Base-by-base conservation (phyloP, 2,888 invertebrate species). In the Eupithecia dodoneata region DNA sequence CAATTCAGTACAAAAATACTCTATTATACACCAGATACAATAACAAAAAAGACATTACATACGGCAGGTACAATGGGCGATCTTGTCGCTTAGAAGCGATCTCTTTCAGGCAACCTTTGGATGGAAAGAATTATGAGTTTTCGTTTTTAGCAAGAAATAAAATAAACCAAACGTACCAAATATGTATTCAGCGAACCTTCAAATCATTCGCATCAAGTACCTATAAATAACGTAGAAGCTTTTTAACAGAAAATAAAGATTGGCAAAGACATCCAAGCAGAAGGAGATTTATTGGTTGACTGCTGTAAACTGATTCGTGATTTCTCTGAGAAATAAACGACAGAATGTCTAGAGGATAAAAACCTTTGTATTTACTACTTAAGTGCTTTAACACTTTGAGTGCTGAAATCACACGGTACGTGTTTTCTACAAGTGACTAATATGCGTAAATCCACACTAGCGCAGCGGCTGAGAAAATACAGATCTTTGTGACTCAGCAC, bases 241-340 rank as follows among this genome's bases (percentile, higher is more conserved):
- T 89, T 91, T 91, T 87, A 88, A 85, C 87, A 82, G 84, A 86
- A 88, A 90, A 92, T 90, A 89, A 87, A 89, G 91, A 92, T 90
- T 92, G 92, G 91, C 92, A 90, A 91, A 89, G 90, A 91, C 87
- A 87, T 75, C 78, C 81, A 82, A 83, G 49, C 82, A 81, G 86
- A 86, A 83, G 86, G 81, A 89, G 87, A 91, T 91, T 91, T 90
- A 88, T 88, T 82, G 87, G 75, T 74, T 83, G 84, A 87, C 87
- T 83, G 85, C 85, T 85, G 86, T 87, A 87, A 91, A 91, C 87
- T 84, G 83, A 82, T 87, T 89, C 69, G 47, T 30, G 10, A 69
- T 45, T 47, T 69, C 45, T 18, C 18, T 18, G 42, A 67, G 44
- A 67, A 44, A 44, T 15, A n/a, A 42, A 42, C n/a, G n/a, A 44